Conservation (phyloP, 2,113 vertebrate species). For the Lagopus muta region DNA sequence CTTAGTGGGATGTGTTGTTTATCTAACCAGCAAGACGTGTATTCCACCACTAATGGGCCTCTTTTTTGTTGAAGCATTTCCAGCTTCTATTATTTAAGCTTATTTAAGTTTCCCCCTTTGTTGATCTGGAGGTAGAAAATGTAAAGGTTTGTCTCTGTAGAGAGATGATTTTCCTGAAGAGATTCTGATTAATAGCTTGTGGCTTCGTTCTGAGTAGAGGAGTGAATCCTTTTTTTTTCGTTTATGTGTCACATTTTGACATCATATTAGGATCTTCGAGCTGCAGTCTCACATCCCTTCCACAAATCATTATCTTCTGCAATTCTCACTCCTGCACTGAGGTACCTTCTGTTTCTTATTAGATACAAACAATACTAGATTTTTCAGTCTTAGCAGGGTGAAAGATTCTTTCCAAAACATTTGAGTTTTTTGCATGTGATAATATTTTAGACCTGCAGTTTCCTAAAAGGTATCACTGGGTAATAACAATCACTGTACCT, state of each 20-base stretch:
- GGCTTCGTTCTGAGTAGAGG: neutral
- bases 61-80: neutral
- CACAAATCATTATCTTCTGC: neutral
- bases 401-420: neutral
- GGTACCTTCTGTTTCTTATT: neutral
- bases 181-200: fast-evolving
- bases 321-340: neutral
- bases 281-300: neutral
- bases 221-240: neutral
- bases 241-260: neutral
- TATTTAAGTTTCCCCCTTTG: neutral
- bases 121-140: neutral
- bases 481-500: neutral
- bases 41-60: neutral
- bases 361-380: neutral
- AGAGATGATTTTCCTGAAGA: neutral
- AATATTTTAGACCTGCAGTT: neutral
- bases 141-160: neutral
- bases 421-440: neutral
- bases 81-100: neutral
- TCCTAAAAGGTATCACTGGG: neutral
- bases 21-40: neutral
- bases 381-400: neutral
- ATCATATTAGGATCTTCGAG: neutral
- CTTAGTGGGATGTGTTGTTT: neutral